Conservation (phyloP, 2,888 invertebrate species). For the Nomada flava region DNA sequence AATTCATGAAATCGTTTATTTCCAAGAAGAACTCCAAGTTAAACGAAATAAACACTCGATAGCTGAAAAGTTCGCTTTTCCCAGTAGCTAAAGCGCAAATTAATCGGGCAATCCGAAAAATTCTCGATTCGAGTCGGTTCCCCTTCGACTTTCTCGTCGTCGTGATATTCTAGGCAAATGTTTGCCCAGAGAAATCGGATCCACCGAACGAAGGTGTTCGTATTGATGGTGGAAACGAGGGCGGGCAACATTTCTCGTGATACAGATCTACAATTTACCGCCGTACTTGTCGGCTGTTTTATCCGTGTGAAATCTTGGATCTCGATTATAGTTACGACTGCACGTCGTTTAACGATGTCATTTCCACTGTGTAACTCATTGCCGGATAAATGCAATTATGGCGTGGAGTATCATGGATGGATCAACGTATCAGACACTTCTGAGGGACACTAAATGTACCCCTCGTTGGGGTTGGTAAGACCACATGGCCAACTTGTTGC, state of each 20-base stretch:
- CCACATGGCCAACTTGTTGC: constrained; percentile 75
- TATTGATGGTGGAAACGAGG: constrained; percentile 25
- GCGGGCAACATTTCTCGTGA: constrained; percentile 1
- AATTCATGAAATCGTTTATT: too few relatives aligned
- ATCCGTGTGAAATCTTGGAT: constrained; percentile 67
- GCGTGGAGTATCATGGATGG: constrained; percentile 45
- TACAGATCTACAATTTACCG: constrained; percentile 31
- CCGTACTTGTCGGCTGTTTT: constrained; percentile 63
- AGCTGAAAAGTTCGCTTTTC: background rate
- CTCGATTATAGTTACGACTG: constrained; percentile 42
- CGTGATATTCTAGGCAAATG: constrained; percentile 27
- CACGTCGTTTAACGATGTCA: constrained; percentile 62
- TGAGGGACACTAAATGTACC: constrained; percentile 37
- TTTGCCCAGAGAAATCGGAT: constrained; percentile 39
- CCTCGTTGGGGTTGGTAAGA: constrained; percentile 53
- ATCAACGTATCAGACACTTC: constrained; percentile 52
- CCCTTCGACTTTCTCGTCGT: background rate
- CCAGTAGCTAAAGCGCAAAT: background rate
- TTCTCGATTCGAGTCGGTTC: background rate
- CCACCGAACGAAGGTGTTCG: background rate
- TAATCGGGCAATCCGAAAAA: constrained; percentile 19
- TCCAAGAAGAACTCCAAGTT: too few relatives aligned
- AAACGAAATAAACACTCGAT: background rate
- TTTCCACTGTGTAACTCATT: constrained; percentile 59
- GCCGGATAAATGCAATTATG: constrained; percentile 74